These are phyloP conservation scores for Acromyrmex charruanus DNA, from an alignment of 1,140 invertebrate genomes.

Conservation along the genomic window DNA sequence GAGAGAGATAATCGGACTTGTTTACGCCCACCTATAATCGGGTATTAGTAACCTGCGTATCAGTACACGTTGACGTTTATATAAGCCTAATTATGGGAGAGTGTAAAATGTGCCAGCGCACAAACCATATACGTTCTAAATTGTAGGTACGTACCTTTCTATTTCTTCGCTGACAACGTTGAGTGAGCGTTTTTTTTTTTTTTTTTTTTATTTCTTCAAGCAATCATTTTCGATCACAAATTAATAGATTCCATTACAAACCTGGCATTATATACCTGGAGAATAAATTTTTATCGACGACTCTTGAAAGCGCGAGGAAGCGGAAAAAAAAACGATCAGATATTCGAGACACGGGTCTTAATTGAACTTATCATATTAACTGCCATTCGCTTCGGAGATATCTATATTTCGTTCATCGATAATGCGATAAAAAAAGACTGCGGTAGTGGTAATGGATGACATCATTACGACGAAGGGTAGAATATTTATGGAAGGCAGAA, in stretches of 20 bases:
- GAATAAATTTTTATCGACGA: slow-evolving; percentile 9
- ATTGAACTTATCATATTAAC: slow-evolving; percentile 51
- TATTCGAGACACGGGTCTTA: slow-evolving; percentile 31
- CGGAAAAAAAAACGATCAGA: neutral
- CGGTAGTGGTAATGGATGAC: slow-evolving; percentile 72
- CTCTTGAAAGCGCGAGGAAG: neutral
- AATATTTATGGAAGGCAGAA: slow-evolving; percentile 70
- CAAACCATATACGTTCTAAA: neutral
- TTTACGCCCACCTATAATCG: slow-evolving; percentile 35
- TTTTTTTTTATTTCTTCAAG: neutral
- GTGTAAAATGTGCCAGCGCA: neutral
- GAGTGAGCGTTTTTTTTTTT: neutral
- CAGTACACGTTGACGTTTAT: neutral
- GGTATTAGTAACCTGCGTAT: neutral
- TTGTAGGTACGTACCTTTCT: neutral
- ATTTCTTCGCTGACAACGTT: neutral
- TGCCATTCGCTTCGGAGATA: slow-evolving; percentile 24
- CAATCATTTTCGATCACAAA: neutral
- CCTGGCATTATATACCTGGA: too few species aligned
- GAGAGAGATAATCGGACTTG: slow-evolving; percentile 43
- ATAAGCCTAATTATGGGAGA: slow-evolving; percentile 15
- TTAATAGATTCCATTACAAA: neutral
- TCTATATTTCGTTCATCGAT: slow-evolving; percentile 66
- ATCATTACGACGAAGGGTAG: slow-evolving; percentile 68
- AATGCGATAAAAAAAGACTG: slow-evolving; percentile 64